A percentile compares a stretch with the other conserved stretches of the same genome.
phyloP scores from a whole-genome alignment of 2,797 vertebrate species.

The Australoheros facetus region DNA sequence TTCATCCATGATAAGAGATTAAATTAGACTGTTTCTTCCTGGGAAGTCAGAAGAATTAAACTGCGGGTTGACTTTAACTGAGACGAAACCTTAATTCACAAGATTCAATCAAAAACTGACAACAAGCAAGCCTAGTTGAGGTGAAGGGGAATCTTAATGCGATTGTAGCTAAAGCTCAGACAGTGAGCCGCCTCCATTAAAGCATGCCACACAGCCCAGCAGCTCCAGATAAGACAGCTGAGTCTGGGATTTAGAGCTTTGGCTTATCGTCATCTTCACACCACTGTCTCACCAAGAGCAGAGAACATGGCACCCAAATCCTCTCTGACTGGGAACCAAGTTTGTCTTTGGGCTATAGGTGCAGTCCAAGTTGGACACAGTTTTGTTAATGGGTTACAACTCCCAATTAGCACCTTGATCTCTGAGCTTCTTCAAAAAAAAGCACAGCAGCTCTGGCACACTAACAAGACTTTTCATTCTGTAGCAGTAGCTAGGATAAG shows the following conservation, averaged over 20 bases:
- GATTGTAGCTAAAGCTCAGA: constrained; percentile 84
- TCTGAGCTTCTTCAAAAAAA: constrained; percentile 53
- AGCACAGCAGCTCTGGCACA: constrained; percentile 65
- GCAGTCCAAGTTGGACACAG: constrained; percentile 49
- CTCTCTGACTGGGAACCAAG: constrained; percentile 75
- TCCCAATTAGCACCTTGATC: constrained; percentile 68
- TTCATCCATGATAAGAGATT: constrained; percentile 45
- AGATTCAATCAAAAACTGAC: constrained; percentile 78
- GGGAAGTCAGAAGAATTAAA: constrained; percentile 59
- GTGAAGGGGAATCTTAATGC: constrained; percentile 83
- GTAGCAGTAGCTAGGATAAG: constrained; percentile 74
- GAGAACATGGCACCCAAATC: constrained; percentile 77
- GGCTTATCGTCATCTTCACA: constrained; percentile 86
- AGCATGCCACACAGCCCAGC: constrained; percentile 81
- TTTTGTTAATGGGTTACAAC: constrained; percentile 59
- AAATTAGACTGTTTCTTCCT: constrained; percentile 56
- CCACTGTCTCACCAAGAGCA: constrained; percentile 80
- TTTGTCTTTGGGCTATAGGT: constrained; percentile 72
- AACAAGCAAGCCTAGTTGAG: constrained; percentile 78
- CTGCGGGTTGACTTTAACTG: constrained; percentile 52
- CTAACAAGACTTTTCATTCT: constrained; percentile 72
- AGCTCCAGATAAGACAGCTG: constrained; percentile 85
- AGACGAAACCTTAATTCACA: constrained; percentile 69
- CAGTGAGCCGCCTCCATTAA: constrained; percentile 84
- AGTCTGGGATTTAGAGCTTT: constrained; percentile 85